These are phyloP conservation scores for Oxygymnocypris stewartii DNA, from an alignment of 2,113 vertebrate genomes.

Conservation along the genomic window DNA sequence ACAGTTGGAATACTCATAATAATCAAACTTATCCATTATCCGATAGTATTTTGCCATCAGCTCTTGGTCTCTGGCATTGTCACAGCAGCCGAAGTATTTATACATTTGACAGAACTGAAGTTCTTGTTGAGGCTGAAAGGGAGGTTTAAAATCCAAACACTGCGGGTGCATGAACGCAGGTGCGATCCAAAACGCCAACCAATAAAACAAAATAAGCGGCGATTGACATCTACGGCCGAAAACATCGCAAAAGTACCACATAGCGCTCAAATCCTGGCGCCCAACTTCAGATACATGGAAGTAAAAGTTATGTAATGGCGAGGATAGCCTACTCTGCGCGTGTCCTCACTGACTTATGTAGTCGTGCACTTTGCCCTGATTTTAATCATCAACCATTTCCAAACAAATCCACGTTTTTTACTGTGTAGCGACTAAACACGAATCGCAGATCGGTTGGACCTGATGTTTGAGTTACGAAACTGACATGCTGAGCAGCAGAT, in stretches of 20 bases:
- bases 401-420: conserved; percentile 5
- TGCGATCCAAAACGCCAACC: conserved; percentile 43
- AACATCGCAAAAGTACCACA: conserved; percentile 46
- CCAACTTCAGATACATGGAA: conserved; percentile 14
- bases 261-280: conserved; percentile 39
- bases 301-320: conserved; percentile 21
- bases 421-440: background rate
- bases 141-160: conserved; percentile 94
- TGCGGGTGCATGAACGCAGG: conserved; percentile 81
- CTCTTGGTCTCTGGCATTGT: conserved; percentile 76
- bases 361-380: conserved; percentile 66
- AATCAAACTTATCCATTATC: conserved; percentile 76
- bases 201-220: conserved; percentile 18
- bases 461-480: background rate
- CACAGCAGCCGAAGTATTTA: conserved; percentile 90
- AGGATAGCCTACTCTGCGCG: conserved; percentile 47
- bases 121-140: conserved; percentile 81
- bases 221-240: background rate
- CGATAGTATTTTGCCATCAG: conserved; percentile 80
- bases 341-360: conserved; percentile 29
- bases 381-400: conserved; percentile 52
- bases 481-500: conserved; percentile 5
- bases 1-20: conserved; percentile 74
- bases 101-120: conserved; percentile 88
- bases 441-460: background rate